Conservation (phyloP, 2,888 invertebrate genomes). For the Patella ulyssiponensis region DNA sequence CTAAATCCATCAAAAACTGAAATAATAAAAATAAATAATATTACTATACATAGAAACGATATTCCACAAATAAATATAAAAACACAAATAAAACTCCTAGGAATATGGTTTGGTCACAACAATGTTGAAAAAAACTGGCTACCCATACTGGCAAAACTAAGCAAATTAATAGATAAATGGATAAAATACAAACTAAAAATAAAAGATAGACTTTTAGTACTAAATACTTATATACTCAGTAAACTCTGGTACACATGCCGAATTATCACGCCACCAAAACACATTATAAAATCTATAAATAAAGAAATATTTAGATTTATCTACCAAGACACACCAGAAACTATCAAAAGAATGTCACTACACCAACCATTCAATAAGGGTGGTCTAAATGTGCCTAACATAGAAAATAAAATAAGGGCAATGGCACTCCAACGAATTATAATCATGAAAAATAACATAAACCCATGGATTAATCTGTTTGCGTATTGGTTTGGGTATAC, state of each 20-base stretch:
- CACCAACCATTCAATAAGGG: neutral
- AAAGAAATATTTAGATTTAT: neutral
- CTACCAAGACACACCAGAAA: neutral
- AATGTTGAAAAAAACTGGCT: neutral
- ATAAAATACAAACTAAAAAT: neutral
- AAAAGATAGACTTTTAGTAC: neutral
- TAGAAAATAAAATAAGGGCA: neutral
- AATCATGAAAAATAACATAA: too few species aligned
- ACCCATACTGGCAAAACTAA: neutral
- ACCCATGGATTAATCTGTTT: neutral
- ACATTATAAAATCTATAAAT: neutral
- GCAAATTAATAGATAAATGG: neutral
- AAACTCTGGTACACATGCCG: neutral
- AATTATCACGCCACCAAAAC: neutral
- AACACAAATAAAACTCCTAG: neutral
- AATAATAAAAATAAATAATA: neutral
- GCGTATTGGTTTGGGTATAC: neutral
- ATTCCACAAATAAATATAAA: neutral
- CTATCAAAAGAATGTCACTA: neutral
- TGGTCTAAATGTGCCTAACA: neutral
- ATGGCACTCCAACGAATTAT: too few species aligned
- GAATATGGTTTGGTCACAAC: neutral
- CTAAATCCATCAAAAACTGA: neutral
- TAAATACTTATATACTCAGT: neutral
- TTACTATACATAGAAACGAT: neutral